Conservation (phyloP, 2,888 invertebrate genomes). For the Conomelus anceps region DNA sequence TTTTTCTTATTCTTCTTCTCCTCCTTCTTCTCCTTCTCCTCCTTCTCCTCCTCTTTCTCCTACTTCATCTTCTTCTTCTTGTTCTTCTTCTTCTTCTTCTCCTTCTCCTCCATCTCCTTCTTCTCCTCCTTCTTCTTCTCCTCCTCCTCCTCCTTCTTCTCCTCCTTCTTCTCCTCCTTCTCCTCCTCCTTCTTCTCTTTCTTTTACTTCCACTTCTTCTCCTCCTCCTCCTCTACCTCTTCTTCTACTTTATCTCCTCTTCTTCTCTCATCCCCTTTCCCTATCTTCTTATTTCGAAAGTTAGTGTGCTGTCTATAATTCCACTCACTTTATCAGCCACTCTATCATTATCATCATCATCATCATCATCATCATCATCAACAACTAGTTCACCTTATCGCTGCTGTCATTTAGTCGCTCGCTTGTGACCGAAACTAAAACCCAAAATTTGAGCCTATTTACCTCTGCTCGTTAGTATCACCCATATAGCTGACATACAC, state of each 20-base stretch:
- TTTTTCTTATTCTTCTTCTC: too few species aligned
- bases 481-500: background rate
- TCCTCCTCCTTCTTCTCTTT: background rate
- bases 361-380: background rate
- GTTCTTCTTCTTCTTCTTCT: background rate
- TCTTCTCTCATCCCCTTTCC: too few species aligned
- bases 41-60: too few species aligned
- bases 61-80: background rate
- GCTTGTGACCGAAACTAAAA: too few species aligned
- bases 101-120: background rate
- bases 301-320: too few species aligned
- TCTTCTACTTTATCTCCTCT: too few species aligned
- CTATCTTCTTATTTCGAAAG: too few species aligned
- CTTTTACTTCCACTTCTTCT: conserved; percentile 8
- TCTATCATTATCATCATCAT: background rate
- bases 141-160: background rate
- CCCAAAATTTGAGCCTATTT: background rate
- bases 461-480: background rate
- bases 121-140: background rate
- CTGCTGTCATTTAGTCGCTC: background rate
- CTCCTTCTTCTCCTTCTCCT: too few species aligned
- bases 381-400: background rate
- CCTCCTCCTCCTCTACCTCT: too few species aligned
- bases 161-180: background rate
- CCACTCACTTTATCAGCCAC: too few species aligned